Evolutionary conservation across 2,797 vertebrate species (phyloP).

Genomic region (Chelmon rostratus): DNA sequence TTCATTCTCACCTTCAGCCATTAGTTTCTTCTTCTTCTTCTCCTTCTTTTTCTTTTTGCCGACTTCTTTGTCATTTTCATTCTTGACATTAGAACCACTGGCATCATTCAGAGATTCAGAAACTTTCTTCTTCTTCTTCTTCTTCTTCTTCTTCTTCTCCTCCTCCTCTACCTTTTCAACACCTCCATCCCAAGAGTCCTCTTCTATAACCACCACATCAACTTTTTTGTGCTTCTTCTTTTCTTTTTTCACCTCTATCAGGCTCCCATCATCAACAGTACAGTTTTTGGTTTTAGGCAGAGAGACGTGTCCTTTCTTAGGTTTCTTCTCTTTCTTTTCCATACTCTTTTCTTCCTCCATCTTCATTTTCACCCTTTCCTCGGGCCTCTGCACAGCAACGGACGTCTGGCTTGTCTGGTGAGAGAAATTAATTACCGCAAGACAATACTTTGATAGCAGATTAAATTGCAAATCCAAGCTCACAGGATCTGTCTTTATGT

Average conservation of each 20-base stretch:
- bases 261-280: not conserved
- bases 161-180: conserved; percentile 32
- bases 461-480: not conserved
- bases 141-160: conserved; percentile 56
- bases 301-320: conserved; percentile 34
- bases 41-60: conserved; percentile 55
- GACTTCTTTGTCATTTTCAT: conserved; percentile 5
- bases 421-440: conserved; percentile 8
- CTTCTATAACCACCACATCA: not conserved
- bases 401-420: conserved; percentile 29
- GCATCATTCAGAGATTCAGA: conserved; percentile 16
- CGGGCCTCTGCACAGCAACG: not conserved
- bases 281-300: not conserved
- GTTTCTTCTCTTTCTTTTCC: conserved; percentile 61
- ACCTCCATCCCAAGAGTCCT: not conserved
- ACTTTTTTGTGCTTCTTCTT: conserved; percentile 46
- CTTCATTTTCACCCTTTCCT: conserved; percentile 29
- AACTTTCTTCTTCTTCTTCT: conserved; percentile 54
- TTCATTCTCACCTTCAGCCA: not conserved
- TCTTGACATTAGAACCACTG: not conserved
- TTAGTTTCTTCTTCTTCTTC: not conserved
- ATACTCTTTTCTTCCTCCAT: conserved; percentile 19
- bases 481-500: not conserved
- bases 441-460: not conserved
- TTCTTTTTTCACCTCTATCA: conserved; percentile 25